Evolutionary conservation across 2,797 vertebrate species (phyloP).

Genomic region (Chelmon rostratus): DNA sequence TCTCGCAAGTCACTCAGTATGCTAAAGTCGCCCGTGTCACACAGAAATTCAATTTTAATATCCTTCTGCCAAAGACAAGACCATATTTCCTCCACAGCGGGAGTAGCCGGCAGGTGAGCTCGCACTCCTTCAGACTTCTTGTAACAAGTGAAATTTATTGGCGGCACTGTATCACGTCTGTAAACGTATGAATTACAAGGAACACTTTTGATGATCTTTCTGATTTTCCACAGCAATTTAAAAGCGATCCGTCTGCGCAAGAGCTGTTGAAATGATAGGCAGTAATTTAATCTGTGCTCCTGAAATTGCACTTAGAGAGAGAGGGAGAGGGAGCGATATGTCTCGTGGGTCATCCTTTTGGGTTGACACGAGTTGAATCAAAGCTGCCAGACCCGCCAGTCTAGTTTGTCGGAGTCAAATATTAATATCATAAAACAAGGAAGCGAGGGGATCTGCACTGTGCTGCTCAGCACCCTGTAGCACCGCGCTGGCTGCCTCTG

Average conservation of each 20-base stretch:
- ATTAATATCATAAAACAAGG: slow-evolving; percentile 36
- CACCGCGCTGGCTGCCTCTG: background rate
- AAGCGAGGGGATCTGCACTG: slow-evolving; percentile 7
- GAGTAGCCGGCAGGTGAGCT: slow-evolving; percentile 65
- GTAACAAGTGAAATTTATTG: slow-evolving; percentile 63
- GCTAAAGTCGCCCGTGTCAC: slow-evolving; percentile 22
- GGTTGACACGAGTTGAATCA: slow-evolving; percentile 42
- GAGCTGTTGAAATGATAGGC: slow-evolving; percentile 59
- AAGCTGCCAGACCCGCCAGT: slow-evolving; percentile 36
- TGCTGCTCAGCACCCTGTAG: slow-evolving; percentile 26
- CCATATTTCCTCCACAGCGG: slow-evolving; percentile 63
- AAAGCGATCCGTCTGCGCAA: slow-evolving; percentile 66
- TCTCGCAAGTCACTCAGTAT: slow-evolving; percentile 38
- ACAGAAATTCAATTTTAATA: slow-evolving; percentile 59
- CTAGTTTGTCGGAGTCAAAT: slow-evolving; percentile 48
- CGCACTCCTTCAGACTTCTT: slow-evolving; percentile 47
- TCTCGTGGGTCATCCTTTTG: slow-evolving; percentile 48
- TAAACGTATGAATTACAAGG: slow-evolving; percentile 65
- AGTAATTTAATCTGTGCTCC: slow-evolving; percentile 67
- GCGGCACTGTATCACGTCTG: slow-evolving; percentile 62
- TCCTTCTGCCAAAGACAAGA: slow-evolving; percentile 53
- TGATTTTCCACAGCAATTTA: slow-evolving; percentile 71
- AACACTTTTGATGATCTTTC: slow-evolving; percentile 65
- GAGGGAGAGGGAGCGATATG: background rate
- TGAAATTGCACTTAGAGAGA: slow-evolving; percentile 57